These are phyloP conservation scores for Pipistrellus pygmaeus DNA, from an alignment of 2,797 vertebrate species.

Conservation along the genomic window DNA sequence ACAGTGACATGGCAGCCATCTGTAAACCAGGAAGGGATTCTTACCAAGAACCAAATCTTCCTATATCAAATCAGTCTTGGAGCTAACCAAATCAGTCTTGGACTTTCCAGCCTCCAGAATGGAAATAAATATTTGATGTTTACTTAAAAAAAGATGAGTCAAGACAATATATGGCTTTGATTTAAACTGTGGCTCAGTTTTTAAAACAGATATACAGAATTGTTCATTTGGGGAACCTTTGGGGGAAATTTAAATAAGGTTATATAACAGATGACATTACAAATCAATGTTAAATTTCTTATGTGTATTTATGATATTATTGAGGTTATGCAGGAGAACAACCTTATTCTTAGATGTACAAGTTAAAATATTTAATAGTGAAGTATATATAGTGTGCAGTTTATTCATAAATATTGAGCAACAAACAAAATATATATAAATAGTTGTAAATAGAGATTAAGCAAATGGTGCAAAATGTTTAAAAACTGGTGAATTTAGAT, in stretches of 20 bases:
- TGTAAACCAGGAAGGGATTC: too few relatives aligned
- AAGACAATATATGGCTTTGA: not conserved
- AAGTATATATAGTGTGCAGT: not conserved
- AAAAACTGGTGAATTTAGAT: slow-evolving; percentile 2
- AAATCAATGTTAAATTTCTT: slow-evolving; percentile 20
- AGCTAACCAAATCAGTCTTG: too few relatives aligned
- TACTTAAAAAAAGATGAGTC: too few relatives aligned
- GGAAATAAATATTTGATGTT: not conserved
- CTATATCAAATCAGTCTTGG: too few relatives aligned
- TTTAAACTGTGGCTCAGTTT: not conserved
- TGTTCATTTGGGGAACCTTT: not conserved
- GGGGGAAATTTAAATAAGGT: not conserved
- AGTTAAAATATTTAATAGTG: not conserved
- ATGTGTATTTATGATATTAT: not conserved
- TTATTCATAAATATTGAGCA: slow-evolving; percentile 24
- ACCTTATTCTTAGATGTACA: not conserved
- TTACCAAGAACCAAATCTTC: too few relatives aligned
- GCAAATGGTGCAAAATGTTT: not conserved
- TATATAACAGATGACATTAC: not conserved
- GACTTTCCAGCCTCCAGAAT: too few relatives aligned
- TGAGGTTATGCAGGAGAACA: not conserved
- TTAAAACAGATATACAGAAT: not conserved
- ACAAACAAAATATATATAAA: not conserved
- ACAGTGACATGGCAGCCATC: not conserved
- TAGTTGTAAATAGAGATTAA: not conserved